Base-by-base conservation (phyloP, 2,888 invertebrate genomes). In the Pharmacophagus antenor region DNA sequence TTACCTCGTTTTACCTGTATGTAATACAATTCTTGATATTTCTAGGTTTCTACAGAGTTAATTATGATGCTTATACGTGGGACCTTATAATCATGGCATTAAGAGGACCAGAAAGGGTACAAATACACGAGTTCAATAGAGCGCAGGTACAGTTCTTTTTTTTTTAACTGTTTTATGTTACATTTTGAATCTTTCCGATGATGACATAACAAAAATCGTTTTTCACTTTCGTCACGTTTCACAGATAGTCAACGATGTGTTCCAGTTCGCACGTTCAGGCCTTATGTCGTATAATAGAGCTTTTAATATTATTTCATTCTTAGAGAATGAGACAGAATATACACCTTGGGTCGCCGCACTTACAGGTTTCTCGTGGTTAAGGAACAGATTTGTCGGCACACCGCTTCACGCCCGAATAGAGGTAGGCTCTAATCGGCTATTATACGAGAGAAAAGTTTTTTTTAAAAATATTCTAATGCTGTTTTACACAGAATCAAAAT, bases 291-390 rank as follows among this genome's bases (percentile, higher is more conserved):
- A 95, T 72, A 76, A 80, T 0, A 79, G 91, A n/a, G 93, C 95
- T 0, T 90, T 97, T 47, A 85, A 92, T 17, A 88, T 95, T 22
- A 87, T 94, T 0, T 88, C 92, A 1, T 98, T 96, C 85, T 85
- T 98, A 63, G 79, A 85, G 56, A 82, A 91, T 10, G 95, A 96
- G 79, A 91, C 80, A 0, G 92, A 94, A 15, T 96, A 95, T 70
- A 87, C 95, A n/a, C 96, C 97, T 0, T 97, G 97, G 97, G 88
- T 91, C 5, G 90, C 95, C 0, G 95, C 95, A 0, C 74, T 93
- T 5, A 82, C 80, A 62, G 92, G 92, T 20, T 88, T 94, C 65
- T 81, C 66, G 17, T 93, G 91, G 86, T 67, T 94, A 1, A 82
- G 84, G 48, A 82, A 76, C 64, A 77, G 89, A 63, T 74, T 89